Evolutionary conservation across 1,140 invertebrate genomes (phyloP).

Genomic region (Microplitis demolitor): DNA sequence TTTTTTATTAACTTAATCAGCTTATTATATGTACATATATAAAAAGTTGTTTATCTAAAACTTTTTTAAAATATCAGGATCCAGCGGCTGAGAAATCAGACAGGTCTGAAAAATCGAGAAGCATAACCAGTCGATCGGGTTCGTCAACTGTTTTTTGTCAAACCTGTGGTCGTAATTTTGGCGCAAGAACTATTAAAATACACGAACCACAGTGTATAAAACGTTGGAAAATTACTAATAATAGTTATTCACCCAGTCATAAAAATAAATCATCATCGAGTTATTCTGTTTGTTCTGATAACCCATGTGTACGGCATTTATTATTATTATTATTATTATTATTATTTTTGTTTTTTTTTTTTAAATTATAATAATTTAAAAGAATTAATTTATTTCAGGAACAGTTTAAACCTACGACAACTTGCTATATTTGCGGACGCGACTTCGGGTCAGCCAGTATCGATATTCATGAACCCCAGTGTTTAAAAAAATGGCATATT

Average conservation of each 20-base stretch:
- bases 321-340: neutral
- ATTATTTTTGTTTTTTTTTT: too few relatives aligned
- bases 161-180: conserved; percentile 75
- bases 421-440: conserved; percentile 78
- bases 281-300: too few relatives aligned
- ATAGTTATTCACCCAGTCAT: conserved; percentile 58
- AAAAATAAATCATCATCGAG: too few relatives aligned
- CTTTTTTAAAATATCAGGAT: neutral
- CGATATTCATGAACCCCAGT: conserved; percentile 78
- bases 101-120: conserved; percentile 12
- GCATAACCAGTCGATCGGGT: neutral
- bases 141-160: conserved; percentile 66
- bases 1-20: neutral
- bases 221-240: conserved; percentile 73
- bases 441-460: conserved; percentile 76
- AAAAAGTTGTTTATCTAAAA: neutral
- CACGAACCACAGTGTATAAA: conserved; percentile 81
- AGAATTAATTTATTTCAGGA: conserved; percentile 29
- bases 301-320: too few relatives aligned
- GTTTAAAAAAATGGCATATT: conserved; percentile 74
- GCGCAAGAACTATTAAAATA: conserved; percentile 72
- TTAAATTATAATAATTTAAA: neutral
- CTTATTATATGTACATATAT: neutral
- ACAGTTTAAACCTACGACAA: conserved; percentile 38
- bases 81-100: conserved; percentile 6